Evolutionary conservation across 1,140 invertebrate species (phyloP).

Genomic region (Delia radicum): DNA sequence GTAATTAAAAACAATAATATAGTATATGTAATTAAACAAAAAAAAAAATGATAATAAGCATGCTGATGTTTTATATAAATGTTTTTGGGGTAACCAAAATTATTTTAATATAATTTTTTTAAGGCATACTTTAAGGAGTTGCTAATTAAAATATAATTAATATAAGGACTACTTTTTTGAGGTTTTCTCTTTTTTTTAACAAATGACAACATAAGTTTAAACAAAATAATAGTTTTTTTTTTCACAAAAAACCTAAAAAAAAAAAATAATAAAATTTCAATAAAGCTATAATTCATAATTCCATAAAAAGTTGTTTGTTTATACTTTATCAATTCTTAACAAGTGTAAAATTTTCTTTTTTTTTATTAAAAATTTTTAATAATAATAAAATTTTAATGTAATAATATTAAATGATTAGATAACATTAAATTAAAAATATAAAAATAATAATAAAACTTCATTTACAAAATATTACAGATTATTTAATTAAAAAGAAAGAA

Average conservation of each 20-base stretch:
- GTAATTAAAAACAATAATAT: neutral
- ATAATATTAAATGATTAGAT: conserved; percentile 17
- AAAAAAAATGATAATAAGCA: neutral
- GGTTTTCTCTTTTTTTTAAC: neutral
- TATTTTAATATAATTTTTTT: neutral
- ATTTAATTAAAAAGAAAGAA: neutral
- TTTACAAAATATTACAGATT: conserved; percentile 18
- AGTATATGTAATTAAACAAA: neutral
- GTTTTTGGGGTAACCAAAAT: neutral
- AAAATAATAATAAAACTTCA: conserved; percentile 4
- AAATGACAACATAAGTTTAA: neutral
- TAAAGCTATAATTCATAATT: conserved; percentile 2
- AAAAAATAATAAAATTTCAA: neutral
- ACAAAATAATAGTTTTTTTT: neutral
- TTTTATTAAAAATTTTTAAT: neutral
- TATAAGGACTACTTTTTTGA: neutral
- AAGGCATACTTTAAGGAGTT: neutral
- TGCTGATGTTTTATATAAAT: neutral
- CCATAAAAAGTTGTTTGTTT: neutral
- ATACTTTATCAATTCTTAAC: neutral
- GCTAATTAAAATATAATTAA: neutral
- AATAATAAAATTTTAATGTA: conserved; percentile 5
- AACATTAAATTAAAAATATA: conserved; percentile 16
- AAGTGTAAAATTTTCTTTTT: neutral
- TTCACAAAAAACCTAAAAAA: neutral